A percentile compares a stretch with the other conserved stretches of the same genome.
These are phyloP conservation scores for Myiagra hebetior DNA, from an alignment of 2,113 vertebrate species.

Conservation along the genomic window DNA sequence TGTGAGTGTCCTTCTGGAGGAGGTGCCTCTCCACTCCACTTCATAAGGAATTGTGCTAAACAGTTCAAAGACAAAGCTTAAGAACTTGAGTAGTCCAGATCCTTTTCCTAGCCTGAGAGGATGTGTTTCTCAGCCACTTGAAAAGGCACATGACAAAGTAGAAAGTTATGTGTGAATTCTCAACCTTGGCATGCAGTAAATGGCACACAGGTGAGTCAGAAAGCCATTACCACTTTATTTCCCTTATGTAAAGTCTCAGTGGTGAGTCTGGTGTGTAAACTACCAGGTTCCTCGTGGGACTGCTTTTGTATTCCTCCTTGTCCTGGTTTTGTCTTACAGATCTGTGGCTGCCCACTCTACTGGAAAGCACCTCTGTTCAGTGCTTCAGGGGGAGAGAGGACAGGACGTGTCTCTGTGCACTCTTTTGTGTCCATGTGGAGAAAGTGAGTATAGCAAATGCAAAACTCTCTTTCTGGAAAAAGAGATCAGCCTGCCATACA, in stretches of 20 bases:
- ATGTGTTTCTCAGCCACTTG: background rate
- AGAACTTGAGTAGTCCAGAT: background rate
- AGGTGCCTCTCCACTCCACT: background rate
- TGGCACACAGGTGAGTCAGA: background rate
- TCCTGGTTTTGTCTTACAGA: conserved; percentile 69
- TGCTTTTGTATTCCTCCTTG: background rate
- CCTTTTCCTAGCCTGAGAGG: background rate
- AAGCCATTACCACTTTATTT: background rate
- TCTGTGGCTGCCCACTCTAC: conserved; percentile 92
- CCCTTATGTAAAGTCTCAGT: background rate
- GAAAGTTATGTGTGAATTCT: background rate
- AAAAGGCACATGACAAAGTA: background rate
- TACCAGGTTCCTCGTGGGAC: background rate
- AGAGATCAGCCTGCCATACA: background rate
- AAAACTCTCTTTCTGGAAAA: background rate
- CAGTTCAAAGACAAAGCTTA: background rate
- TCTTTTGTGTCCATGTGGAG: conserved; percentile 92
- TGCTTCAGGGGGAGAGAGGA: conserved; percentile 89
- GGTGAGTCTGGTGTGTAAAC: background rate
- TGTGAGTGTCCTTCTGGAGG: background rate
- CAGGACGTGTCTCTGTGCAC: conserved; percentile 88
- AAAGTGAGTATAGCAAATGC: conserved; percentile 82
- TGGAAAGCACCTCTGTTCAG: conserved; percentile 96
- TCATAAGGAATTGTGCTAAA: background rate
- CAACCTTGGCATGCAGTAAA: background rate